Conservation (phyloP, 2,113 vertebrate species). For the Psettodes erumei region DNA sequence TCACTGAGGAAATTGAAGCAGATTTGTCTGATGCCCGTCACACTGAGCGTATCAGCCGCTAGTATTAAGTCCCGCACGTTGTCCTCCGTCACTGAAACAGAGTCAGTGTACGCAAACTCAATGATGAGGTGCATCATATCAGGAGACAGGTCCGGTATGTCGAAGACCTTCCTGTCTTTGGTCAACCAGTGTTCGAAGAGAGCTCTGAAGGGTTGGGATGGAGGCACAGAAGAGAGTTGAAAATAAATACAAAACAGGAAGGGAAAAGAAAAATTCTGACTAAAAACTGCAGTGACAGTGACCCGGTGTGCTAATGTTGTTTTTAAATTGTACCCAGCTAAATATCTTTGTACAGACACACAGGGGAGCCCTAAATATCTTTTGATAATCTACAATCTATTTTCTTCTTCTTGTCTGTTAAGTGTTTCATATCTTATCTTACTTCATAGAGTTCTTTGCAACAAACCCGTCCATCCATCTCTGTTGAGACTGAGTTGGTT, state of each 20-base stretch:
- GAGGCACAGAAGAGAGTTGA: neutral
- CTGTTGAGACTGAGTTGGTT: too few species aligned
- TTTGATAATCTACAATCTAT: too few species aligned
- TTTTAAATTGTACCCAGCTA: neutral
- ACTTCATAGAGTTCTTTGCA: too few species aligned
- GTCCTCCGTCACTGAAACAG: constrained; percentile 70
- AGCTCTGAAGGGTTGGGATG: constrained; percentile 14
- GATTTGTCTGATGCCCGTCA: constrained; percentile 75
- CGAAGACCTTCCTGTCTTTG: constrained; percentile 19
- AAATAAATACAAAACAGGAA: too few species aligned
- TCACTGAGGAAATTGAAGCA: constrained; percentile 84
- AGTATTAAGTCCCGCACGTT: constrained; percentile 80
- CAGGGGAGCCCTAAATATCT: too few species aligned
- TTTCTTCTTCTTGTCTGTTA: too few species aligned
- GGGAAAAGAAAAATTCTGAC: neutral
- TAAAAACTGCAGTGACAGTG: neutral
- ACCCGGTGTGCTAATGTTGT: too few species aligned
- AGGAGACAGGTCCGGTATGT: constrained; percentile 24
- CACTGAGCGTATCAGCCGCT: constrained; percentile 83
- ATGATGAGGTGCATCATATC: constrained; percentile 48
- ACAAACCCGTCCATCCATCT: too few species aligned
- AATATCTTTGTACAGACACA: neutral
- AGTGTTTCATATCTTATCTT: too few species aligned
- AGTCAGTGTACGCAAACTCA: constrained; percentile 61
- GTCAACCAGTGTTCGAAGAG: constrained; percentile 38